A percentile compares a stretch with the other conserved stretches of the same genome.
Conservation (phyloP, 2,113 vertebrate genomes). For the Lampris incognitus region DNA sequence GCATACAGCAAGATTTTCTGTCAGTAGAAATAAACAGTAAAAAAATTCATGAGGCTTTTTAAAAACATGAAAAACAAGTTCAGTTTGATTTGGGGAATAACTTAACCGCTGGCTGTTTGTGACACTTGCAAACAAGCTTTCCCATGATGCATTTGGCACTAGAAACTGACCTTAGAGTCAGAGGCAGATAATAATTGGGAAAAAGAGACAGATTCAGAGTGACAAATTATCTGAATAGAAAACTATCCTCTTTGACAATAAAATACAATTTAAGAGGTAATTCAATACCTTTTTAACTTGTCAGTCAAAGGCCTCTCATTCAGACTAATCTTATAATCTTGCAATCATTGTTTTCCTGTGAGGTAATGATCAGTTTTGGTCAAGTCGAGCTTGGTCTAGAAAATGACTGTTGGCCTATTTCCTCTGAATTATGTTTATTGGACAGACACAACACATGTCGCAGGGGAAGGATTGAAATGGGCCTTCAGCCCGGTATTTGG, state of each 20-base stretch:
- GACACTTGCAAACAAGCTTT: conserved; percentile 4
- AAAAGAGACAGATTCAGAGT: neutral
- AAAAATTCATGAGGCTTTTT: neutral
- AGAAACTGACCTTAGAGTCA: neutral
- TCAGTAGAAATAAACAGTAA: neutral
- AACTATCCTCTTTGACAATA: neutral
- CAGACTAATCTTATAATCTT: neutral
- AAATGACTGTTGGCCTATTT: conserved; percentile 45
- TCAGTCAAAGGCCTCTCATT: conserved; percentile 3
- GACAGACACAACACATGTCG: conserved; percentile 40
- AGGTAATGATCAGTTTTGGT: conserved; percentile 7
- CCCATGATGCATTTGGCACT: conserved; percentile 3
- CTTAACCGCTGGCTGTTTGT: neutral
- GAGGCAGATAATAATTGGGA: neutral
- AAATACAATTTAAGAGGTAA: neutral
- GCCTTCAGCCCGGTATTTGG: conserved; percentile 29
- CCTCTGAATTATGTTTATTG: conserved; percentile 2
- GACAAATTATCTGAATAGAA: neutral
- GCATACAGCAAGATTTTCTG: neutral
- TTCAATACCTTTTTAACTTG: neutral
- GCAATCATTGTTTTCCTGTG: neutral
- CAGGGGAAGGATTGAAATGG: conserved; percentile 38
- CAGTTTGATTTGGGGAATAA: conserved; percentile 10
- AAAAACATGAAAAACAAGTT: neutral
- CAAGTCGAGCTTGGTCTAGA: conserved; percentile 12